A percentile compares a stretch with the other conserved stretches of the same genome.
phyloP scores from a whole-genome alignment of 2,888 invertebrate species.

The Hypomecis punctinalis region DNA sequence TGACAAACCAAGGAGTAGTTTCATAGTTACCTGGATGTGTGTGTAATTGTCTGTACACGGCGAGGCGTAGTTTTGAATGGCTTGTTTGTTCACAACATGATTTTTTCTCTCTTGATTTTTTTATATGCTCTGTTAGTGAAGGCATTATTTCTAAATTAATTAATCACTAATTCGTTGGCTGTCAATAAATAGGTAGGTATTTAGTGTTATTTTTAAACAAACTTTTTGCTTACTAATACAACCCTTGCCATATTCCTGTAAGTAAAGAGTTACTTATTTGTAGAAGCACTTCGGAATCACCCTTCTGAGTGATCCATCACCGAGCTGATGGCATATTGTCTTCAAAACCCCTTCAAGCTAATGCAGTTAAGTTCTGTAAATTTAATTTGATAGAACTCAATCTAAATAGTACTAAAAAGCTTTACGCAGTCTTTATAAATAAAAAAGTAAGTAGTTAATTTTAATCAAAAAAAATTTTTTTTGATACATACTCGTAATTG shows the following conservation, averaged over 20 bases:
- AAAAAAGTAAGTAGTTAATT: neutral
- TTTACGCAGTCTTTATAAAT: neutral
- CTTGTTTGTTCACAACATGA: no score
- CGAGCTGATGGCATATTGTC: slow-evolving; percentile 55
- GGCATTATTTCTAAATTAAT: no score
- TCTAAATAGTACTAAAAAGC: neutral
- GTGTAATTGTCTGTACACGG: no score
- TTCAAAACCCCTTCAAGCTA: slow-evolving; percentile 37
- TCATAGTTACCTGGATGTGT: no score
- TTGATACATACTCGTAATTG: no score
- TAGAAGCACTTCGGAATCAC: slow-evolving; percentile 38
- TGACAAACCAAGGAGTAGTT: no score
- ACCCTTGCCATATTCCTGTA: slow-evolving; percentile 27
- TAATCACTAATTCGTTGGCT: no score
- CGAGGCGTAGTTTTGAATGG: no score
- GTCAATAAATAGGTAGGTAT: no score
- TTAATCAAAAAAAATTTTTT: no score
- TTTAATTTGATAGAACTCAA: neutral
- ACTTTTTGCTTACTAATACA: neutral
- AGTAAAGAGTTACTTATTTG: slow-evolving; percentile 37
- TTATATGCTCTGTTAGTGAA: no score
- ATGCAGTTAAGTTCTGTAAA: slow-evolving; percentile 34
- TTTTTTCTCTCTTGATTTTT: no score
- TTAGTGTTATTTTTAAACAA: neutral
- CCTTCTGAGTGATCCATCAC: slow-evolving; percentile 68